Conservation (phyloP, 2,888 invertebrate genomes). For the Phasia obesa region DNA sequence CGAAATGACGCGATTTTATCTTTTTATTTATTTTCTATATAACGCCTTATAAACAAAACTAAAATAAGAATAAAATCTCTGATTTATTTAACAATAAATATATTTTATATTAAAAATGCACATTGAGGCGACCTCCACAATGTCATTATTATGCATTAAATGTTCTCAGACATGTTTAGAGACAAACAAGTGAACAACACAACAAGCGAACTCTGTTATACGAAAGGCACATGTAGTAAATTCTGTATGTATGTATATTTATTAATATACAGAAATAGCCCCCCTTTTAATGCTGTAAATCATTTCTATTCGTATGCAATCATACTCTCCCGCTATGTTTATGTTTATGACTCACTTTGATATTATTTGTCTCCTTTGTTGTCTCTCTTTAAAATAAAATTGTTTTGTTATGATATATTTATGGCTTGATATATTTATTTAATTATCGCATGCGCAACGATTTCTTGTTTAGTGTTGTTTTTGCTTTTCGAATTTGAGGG, state of each 20-base stretch:
- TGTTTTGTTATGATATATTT: conserved; percentile 26
- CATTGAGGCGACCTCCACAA: conserved; percentile 67
- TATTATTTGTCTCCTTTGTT: conserved; percentile 18
- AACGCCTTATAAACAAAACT: conserved; percentile 1
- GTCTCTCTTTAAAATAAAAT: conserved; percentile 7
- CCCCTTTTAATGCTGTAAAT: conserved; percentile 28
- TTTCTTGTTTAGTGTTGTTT: conserved; percentile 3
- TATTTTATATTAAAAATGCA: conserved; percentile 44
- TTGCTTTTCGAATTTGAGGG: conserved; percentile 29
- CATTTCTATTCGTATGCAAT: conserved; percentile 7
- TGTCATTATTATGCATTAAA: conserved; percentile 64
- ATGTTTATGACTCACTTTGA: conserved; percentile 58
- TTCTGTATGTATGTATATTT: not conserved
- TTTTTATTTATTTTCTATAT: not conserved
- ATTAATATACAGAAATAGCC: not conserved
- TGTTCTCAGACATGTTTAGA: conserved; percentile 10
- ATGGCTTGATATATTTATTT: conserved; percentile 38
- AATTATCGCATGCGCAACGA: conserved; percentile 68
- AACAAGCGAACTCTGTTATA: conserved; percentile 2
- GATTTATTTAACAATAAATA: not conserved
- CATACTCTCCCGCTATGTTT: conserved; percentile 68
- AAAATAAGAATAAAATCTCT: conserved; percentile 8
- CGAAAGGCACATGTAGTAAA: not conserved
- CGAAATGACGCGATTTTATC: too few relatives aligned
- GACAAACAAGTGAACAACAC: conserved; percentile 1